phyloP scores from a whole-genome alignment of 2,113 vertebrate genomes.

The Vidua macroura region DNA sequence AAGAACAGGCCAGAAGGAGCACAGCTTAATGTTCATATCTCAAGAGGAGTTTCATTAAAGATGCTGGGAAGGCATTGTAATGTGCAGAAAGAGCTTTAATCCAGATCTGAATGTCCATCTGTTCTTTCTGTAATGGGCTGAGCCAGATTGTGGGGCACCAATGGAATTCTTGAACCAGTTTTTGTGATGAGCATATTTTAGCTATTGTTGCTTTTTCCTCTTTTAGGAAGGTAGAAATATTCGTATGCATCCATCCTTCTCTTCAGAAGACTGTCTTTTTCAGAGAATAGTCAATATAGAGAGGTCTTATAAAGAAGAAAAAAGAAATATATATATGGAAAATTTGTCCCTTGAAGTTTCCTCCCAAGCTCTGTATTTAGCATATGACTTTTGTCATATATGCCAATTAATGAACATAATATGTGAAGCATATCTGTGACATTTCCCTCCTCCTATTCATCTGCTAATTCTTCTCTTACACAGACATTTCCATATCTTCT shows the following conservation, averaged over 20 bases:
- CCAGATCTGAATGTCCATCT: neutral
- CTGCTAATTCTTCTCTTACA: neutral
- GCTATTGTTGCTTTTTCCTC: neutral
- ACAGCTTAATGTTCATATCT: neutral
- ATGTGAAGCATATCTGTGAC: neutral
- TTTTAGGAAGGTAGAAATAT: neutral
- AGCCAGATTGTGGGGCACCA: neutral
- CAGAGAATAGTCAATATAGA: neutral
- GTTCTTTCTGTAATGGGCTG: neutral
- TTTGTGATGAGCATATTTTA: neutral
- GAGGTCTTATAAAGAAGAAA: neutral
- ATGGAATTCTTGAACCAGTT: neutral
- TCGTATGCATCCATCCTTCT: neutral
- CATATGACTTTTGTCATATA: neutral
- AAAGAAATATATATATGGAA: neutral
- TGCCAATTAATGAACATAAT: neutral
- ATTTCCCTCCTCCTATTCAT: neutral
- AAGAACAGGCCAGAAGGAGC: slow-evolving; percentile 12
- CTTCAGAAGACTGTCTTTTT: neutral
- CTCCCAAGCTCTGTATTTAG: neutral
- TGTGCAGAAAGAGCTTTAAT: neutral
- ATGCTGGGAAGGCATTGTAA: neutral
- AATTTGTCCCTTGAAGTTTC: neutral
- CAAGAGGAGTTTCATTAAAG: slow-evolving; percentile 4
- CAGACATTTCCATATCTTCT: neutral